phyloP scores from a whole-genome alignment of 2,797 vertebrate genomes.

The Tragelaphus eurycerus region DNA sequence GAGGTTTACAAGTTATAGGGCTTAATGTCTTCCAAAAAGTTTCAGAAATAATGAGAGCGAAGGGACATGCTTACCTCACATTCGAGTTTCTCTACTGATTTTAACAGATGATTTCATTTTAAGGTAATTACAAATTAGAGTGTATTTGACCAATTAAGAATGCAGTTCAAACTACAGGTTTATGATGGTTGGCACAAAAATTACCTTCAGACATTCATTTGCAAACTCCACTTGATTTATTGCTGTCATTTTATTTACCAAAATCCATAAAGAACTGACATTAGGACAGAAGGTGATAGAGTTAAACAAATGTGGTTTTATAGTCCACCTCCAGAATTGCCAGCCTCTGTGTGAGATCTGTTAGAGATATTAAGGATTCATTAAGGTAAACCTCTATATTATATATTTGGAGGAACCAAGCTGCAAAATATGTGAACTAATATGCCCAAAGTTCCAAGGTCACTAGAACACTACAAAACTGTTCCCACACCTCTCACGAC shows the following conservation, averaged over 20 bases:
- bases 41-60: not conserved
- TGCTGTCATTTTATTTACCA: not conserved
- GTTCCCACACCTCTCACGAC: not conserved
- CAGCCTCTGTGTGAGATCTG: not conserved
- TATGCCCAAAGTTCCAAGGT: not conserved
- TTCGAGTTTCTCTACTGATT: not conserved
- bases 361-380: not conserved
- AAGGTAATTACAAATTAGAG: not conserved
- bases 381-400: not conserved
- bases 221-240: not conserved
- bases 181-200: not conserved
- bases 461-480: not conserved
- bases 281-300: not conserved
- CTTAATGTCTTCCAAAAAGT: not conserved
- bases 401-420: not conserved
- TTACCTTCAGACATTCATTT: not conserved
- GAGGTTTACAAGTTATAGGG: not conserved
- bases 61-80: not conserved
- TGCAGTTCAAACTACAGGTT: not conserved
- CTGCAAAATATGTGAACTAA: not conserved
- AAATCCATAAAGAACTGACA: not conserved
- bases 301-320: not conserved
- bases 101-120: conserved; percentile 10
- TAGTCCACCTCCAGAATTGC: not conserved
- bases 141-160: conserved; percentile 15